These are phyloP conservation scores for Branchellion lobata DNA, from an alignment of 2,888 invertebrate genomes.

Conservation along the genomic window DNA sequence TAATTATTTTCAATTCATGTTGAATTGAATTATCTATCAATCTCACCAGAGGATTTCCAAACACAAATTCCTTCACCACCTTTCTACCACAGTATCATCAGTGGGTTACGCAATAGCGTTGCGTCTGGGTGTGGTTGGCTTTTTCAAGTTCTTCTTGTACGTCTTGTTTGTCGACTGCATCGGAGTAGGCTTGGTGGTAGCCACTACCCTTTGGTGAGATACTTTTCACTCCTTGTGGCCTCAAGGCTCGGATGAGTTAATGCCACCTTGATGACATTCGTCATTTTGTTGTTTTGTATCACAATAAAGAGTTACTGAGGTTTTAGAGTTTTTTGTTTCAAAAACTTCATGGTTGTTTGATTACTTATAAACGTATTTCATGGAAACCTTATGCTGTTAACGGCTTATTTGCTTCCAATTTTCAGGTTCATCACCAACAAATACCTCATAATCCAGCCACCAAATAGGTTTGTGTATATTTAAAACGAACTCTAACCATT, in stretches of 20 bases:
- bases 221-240: conserved; percentile 50
- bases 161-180: conserved; percentile 93
- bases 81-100: conserved; percentile 75
- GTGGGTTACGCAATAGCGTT: conserved; percentile 81
- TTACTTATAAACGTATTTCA: too few relatives aligned
- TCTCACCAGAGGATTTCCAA: too few relatives aligned
- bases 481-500: too few relatives aligned
- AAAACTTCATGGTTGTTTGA: too few relatives aligned
- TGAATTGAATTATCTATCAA: background rate
- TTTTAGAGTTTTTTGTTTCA: too few relatives aligned
- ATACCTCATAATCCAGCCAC: conserved; percentile 63
- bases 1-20: background rate
- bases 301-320: too few relatives aligned
- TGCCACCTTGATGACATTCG: background rate
- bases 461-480: conserved; percentile 69
- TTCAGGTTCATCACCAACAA: conserved; percentile 78
- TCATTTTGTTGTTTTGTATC: too few relatives aligned
- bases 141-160: conserved; percentile 81
- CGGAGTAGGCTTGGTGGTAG: conserved; percentile 79
- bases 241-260: background rate
- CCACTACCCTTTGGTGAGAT: conserved; percentile 84
- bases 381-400: too few relatives aligned
- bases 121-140: conserved; percentile 68
- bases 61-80: background rate
- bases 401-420: too few relatives aligned